Evolutionary conservation across 2,113 vertebrate species (phyloP).

Genomic region (Trematomus loennbergii): DNA sequence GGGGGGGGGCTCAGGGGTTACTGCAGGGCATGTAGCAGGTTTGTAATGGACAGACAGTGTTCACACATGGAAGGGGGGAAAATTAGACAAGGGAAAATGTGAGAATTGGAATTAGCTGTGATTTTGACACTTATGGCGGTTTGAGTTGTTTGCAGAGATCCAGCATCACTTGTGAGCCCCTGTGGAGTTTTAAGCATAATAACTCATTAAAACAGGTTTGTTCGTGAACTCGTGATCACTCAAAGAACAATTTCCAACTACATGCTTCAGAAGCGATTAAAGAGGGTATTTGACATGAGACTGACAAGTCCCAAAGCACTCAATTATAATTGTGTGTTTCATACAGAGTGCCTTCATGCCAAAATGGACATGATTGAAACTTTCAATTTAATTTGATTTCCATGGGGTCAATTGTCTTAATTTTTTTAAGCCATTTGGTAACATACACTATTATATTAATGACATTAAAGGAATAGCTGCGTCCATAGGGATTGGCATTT

Average conservation of each 20-base stretch:
- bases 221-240: constrained; percentile 52
- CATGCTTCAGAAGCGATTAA: constrained; percentile 48
- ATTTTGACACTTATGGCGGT: background rate
- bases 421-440: constrained; percentile 11
- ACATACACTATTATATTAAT: constrained; percentile 6
- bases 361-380: constrained; percentile 19
- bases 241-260: constrained; percentile 35
- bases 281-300: constrained; percentile 48
- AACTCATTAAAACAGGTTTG: constrained; percentile 68
- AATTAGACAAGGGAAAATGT: background rate
- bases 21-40: background rate
- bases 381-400: constrained; percentile 27
- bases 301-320: constrained; percentile 45
- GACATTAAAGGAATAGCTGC: background rate
- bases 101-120: background rate
- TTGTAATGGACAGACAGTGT: background rate
- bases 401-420: background rate
- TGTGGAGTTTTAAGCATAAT: constrained; percentile 44
- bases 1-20: background rate
- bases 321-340: constrained; percentile 51
- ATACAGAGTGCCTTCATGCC: constrained; percentile 7
- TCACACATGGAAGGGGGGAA: background rate
- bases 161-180: constrained; percentile 21
- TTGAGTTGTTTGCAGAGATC: constrained; percentile 27
- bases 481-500: background rate